These are phyloP conservation scores for Chaetodon trifascialis DNA, from an alignment of 2,113 vertebrate species.

Conservation along the genomic window DNA sequence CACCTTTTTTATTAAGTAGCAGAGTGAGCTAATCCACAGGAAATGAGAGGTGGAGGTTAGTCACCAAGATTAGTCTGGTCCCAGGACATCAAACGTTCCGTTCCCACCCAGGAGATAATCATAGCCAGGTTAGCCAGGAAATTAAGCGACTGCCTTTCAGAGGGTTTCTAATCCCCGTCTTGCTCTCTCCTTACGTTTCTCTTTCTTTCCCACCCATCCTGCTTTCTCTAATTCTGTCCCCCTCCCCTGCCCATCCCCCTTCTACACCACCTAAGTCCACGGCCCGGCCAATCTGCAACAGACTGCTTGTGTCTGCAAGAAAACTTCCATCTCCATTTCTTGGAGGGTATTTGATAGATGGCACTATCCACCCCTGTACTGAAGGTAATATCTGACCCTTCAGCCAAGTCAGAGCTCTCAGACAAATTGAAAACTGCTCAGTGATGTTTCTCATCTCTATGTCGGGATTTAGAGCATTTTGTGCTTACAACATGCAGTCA, in stretches of 20 bases:
- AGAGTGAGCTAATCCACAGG: slow-evolving; percentile 75
- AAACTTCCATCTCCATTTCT: slow-evolving; percentile 53
- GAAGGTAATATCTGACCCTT: slow-evolving; percentile 53
- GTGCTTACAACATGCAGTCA: neutral
- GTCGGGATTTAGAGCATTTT: slow-evolving; percentile 15
- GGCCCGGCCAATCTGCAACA: slow-evolving; percentile 18
- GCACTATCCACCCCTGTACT: slow-evolving; percentile 21
- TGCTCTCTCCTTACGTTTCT: slow-evolving; percentile 70
- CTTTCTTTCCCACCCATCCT: slow-evolving; percentile 59
- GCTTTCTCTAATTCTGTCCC: slow-evolving; percentile 38
- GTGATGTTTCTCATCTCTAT: slow-evolving; percentile 17
- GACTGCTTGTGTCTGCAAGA: slow-evolving; percentile 64
- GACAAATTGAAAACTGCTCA: slow-evolving; percentile 46
- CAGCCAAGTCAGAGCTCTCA: slow-evolving; percentile 45
- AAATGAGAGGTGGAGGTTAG: slow-evolving; percentile 83
- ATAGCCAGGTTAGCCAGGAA: slow-evolving; percentile 81
- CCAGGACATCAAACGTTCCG: slow-evolving; percentile 78
- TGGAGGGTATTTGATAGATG: slow-evolving; percentile 46
- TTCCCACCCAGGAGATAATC: slow-evolving; percentile 82
- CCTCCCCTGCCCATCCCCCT: slow-evolving; percentile 11
- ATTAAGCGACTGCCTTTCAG: slow-evolving; percentile 79
- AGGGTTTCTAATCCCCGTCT: slow-evolving; percentile 72
- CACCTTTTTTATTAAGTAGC: slow-evolving; percentile 77
- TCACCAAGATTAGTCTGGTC: slow-evolving; percentile 80
- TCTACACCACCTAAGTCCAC: slow-evolving; percentile 41